Evolutionary conservation across 2,113 vertebrate genomes (phyloP).

Genomic region (Psephotus haematonotus): DNA sequence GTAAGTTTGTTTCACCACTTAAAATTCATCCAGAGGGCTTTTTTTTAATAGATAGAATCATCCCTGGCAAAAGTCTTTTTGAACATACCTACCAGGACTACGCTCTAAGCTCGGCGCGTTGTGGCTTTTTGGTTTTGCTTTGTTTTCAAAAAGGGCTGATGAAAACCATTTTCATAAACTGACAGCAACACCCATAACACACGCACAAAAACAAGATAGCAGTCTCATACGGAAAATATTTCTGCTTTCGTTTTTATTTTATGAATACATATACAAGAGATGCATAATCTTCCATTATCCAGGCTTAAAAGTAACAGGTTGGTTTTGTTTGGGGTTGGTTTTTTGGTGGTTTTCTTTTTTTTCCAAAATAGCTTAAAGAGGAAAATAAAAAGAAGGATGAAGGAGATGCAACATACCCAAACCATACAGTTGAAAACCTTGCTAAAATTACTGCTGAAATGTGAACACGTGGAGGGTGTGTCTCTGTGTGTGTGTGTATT

Average conservation of each 20-base stretch:
- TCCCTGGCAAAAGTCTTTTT: not conserved
- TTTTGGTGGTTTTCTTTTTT: not conserved
- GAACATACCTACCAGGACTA: not conserved
- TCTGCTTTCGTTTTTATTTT: conserved; percentile 60
- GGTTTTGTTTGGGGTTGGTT: not conserved
- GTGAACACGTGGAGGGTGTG: not conserved
- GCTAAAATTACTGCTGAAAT: not conserved
- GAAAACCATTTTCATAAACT: not conserved
- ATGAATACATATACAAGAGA: conserved; percentile 61
- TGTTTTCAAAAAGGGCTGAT: not conserved
- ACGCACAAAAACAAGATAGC: not conserved
- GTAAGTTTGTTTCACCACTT: not conserved
- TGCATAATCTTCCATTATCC: conserved; percentile 31
- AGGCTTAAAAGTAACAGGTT: conserved; percentile 3
- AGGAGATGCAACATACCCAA: conserved; percentile 7
- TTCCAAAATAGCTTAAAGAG: not conserved
- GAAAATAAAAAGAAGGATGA: not conserved
- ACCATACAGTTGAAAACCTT: not conserved
- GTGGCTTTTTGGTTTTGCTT: not conserved
- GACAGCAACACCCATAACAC: not conserved
- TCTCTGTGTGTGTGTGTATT: not conserved
- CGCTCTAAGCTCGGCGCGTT: rapidly evolving
- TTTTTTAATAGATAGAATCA: not conserved
- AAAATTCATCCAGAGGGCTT: not conserved
- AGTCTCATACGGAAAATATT: conserved; percentile 36